phyloP scores from a whole-genome alignment of 2,113 vertebrate species.

The Melanostigma gelatinosum region DNA sequence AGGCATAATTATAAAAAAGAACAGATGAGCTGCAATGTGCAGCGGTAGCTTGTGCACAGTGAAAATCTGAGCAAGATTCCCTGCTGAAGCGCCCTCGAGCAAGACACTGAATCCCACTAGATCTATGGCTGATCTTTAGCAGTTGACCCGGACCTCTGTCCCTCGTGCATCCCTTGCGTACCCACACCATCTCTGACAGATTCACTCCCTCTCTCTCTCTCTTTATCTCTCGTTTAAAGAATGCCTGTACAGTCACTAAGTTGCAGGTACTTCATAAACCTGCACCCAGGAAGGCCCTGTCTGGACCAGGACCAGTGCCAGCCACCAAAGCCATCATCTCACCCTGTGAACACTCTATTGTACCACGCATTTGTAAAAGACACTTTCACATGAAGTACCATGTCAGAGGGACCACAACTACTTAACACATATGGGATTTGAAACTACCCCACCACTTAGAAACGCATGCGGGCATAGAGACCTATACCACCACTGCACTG shows the following conservation, averaged over 20 bases:
- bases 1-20: constrained; percentile 27
- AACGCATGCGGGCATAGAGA: neutral
- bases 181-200: too few relatives aligned
- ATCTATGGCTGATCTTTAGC: neutral
- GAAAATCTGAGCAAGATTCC: neutral
- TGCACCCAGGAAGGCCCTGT: too few relatives aligned
- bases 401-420: neutral
- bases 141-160: neutral
- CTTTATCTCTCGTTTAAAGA: neutral
- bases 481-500: neutral
- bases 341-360: neutral
- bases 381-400: neutral
- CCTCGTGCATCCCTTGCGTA: too few relatives aligned
- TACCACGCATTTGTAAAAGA: neutral
- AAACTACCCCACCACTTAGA: neutral
- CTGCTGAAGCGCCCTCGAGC: neutral
- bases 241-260: too few relatives aligned
- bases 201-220: too few relatives aligned
- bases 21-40: constrained; percentile 7
- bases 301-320: too few relatives aligned
- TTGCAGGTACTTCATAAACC: too few relatives aligned
- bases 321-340: too few relatives aligned
- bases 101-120: neutral
- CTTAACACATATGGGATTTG: neutral
- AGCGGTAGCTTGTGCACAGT: neutral